Conservation (phyloP, 2,888 invertebrate species). For the Metopia argyrocephala region DNA sequence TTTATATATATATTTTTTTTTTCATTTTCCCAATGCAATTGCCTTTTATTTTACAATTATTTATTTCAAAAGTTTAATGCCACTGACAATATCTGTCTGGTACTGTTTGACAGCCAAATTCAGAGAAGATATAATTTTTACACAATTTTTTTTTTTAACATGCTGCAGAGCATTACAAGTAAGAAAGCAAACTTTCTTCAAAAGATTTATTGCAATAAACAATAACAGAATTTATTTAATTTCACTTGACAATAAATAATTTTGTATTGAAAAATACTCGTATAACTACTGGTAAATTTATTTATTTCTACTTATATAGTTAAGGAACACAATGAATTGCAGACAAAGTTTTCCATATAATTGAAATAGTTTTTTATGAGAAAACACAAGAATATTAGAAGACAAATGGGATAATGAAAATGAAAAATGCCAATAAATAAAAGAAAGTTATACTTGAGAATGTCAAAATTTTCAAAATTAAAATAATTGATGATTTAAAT, state of each 20-base stretch:
- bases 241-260: conserved; percentile 29
- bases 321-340: too few relatives aligned
- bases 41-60: neutral
- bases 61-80: neutral
- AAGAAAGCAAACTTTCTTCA: conserved; percentile 10
- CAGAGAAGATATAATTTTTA: neutral
- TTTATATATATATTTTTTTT: neutral
- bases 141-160: neutral
- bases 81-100: neutral
- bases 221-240: neutral
- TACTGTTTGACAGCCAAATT: neutral
- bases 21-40: neutral
- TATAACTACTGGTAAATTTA: too few relatives aligned
- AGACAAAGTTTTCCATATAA: conserved; percentile 6
- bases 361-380: neutral
- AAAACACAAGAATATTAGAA: conserved; percentile 5
- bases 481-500: too few relatives aligned
- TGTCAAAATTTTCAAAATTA: too few relatives aligned
- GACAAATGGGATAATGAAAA: too few relatives aligned
- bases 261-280: neutral
- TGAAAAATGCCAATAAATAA: too few relatives aligned
- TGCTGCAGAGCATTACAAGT: neutral
- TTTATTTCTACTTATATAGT: too few relatives aligned
- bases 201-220: neutral
- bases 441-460: too few relatives aligned